phyloP scores from a whole-genome alignment of 2,888 invertebrate species.

The Microctonus hyperodae region DNA sequence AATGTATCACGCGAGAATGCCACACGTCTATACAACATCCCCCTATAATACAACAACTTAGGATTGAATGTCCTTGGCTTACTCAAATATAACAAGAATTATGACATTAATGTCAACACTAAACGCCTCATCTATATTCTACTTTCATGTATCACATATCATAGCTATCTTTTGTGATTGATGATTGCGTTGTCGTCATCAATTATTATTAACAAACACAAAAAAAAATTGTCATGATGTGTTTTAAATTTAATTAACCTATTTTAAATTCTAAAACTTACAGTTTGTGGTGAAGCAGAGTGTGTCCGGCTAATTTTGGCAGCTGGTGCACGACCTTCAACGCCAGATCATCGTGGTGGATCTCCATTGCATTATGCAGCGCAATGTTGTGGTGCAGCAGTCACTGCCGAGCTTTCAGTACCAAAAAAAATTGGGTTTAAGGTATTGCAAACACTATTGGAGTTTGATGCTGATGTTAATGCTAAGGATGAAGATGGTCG shows the following conservation, averaged over 20 bases:
- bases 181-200: not conserved
- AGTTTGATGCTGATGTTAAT: slow-evolving; percentile 81
- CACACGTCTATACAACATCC: slow-evolving; percentile 22
- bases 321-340: slow-evolving; percentile 86
- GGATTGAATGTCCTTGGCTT: slow-evolving; percentile 19
- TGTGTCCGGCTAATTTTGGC: slow-evolving; percentile 85
- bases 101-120: not conserved
- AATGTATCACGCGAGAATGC: slow-evolving; percentile 37
- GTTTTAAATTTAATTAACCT: not conserved
- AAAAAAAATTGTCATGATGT: not conserved
- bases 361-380: slow-evolving; percentile 97
- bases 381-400: slow-evolving; percentile 91
- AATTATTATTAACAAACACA: not conserved
- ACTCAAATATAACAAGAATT: slow-evolving; percentile 21
- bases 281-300: slow-evolving; percentile 93
- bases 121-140: not conserved
- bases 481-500: slow-evolving; percentile 91
- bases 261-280: not conserved
- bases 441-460: slow-evolving; percentile 80
- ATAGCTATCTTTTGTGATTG: not conserved
- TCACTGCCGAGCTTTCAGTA: slow-evolving; percentile 62
- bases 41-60: not conserved
- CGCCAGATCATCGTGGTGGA: slow-evolving; percentile 92
- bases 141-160: not conserved
- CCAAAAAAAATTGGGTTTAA: slow-evolving; percentile 73